A percentile compares a stretch with the other conserved stretches of the same genome.
These are phyloP conservation scores for Criorhina ranunculi DNA, from an alignment of 2,888 invertebrate genomes.

Conservation along the genomic window DNA sequence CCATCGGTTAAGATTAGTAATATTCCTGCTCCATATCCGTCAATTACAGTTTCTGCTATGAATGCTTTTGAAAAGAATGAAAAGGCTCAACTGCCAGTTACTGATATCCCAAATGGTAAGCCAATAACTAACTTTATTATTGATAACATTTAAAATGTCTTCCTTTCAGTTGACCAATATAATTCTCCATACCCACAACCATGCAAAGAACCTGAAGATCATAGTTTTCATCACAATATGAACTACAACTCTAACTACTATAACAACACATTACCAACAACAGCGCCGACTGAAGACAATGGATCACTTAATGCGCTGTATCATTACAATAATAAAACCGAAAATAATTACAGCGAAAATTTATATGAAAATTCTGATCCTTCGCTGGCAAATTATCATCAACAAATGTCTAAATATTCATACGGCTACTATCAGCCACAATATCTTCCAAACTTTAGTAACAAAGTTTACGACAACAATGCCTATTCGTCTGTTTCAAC, in stretches of 20 bases:
- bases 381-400: conserved; percentile 77
- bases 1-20: conserved; percentile 77
- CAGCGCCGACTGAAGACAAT: conserved; percentile 48
- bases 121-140: neutral
- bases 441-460: conserved; percentile 81
- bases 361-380: conserved; percentile 52
- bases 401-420: conserved; percentile 80
- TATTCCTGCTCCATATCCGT: conserved; percentile 78
- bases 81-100: conserved; percentile 39
- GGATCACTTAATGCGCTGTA: conserved; percentile 55
- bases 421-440: conserved; percentile 81
- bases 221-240: conserved; percentile 46
- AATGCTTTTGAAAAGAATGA: conserved; percentile 58
- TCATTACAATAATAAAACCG: conserved; percentile 57
- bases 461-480: conserved; percentile 75
- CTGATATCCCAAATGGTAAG: conserved; percentile 58
- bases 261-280: conserved; percentile 44
- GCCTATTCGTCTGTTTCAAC: conserved; percentile 50
- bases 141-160: neutral
- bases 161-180: conserved; percentile 57
- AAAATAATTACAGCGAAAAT: conserved; percentile 59
- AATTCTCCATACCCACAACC: conserved; percentile 28
- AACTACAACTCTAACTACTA: conserved; percentile 48
- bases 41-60: conserved; percentile 58
- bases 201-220: conserved; percentile 45